Base-by-base conservation (phyloP, 2,113 vertebrate genomes). In the Protomyctophum bolini region DNA sequence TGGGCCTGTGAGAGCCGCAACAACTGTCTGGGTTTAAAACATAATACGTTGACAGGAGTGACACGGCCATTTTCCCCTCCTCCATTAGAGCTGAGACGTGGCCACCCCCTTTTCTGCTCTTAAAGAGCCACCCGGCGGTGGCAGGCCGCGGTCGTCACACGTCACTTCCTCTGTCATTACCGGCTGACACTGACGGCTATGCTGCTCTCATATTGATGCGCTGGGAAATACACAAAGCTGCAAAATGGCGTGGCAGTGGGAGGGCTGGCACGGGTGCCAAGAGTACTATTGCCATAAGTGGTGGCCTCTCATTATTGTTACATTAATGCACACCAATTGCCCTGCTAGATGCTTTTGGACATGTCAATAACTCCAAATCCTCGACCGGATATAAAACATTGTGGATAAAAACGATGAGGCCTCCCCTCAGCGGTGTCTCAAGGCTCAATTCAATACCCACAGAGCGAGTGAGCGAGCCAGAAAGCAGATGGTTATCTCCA, bases 21-120 rank as follows among this genome's bases (percentile, higher is more conserved):
- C 86, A 89, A 92, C 91, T 92, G 91, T 92, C 90, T 86, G 77
- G 83, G 79, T 95, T 94, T 94, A 92, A 95, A 92, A 94, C 90
- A 86, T 91, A 93, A 94, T 92, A 94, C 91, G 85, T 81, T 95
- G 94, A 94, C 93, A 93, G 87, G 84, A 89, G 75, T 88, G 91
- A 92, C 90, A 91, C 41, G 73, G 89, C 81, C 90, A 89, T 91
- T 91, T 93, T 92, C 87, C 87, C 85, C 85, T 87, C 85, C 86
- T 87, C 91, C 88, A 85, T 92, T 91, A 91, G 86, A 21, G 77
- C 50, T 62, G 71, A 79, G 82, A 85, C 48, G 68, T 68, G 86
- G 86, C 79, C 79, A 85, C 87, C 90, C 89, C 88, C 87, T 77
- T 63, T 66, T 48, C 62, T 56, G 82, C 86, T 89, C 84, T 90